Evolutionary conservation across 2,888 invertebrate species (phyloP).

Genomic region (Melanchra persicariae): DNA sequence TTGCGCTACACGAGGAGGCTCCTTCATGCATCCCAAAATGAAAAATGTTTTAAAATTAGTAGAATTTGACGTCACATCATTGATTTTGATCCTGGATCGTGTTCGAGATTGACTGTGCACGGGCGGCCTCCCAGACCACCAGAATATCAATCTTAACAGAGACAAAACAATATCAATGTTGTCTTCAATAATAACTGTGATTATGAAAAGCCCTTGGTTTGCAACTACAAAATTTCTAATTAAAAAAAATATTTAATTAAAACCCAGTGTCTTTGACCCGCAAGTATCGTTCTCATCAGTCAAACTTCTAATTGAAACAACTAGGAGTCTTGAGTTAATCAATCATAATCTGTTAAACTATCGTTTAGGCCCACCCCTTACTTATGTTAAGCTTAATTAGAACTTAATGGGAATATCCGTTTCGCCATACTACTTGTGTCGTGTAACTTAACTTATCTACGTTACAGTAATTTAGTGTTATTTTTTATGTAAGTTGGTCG

Average conservation of each 20-base stretch:
- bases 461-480: background rate
- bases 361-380: conserved; percentile 43
- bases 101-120: no score
- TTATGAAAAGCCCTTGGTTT: background rate
- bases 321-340: conserved; percentile 41
- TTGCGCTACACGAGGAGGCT: no score
- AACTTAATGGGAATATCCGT: conserved; percentile 52
- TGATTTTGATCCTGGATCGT: no score
- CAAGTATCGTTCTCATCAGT: conserved; percentile 15
- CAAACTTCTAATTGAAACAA: conserved; percentile 33
- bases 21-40: no score
- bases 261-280: conserved; percentile 8
- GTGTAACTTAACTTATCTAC: background rate
- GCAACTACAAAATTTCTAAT: background rate
- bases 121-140: no score
- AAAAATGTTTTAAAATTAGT: no score
- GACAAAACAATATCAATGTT: background rate
- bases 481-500: background rate
- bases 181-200: background rate
- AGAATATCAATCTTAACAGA: no score
- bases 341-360: conserved; percentile 53
- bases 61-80: no score
- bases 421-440: conserved; percentile 22
- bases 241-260: background rate
- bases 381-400: conserved; percentile 49